These are phyloP conservation scores for Sarcophaga caerulescens DNA, from an alignment of 2,888 invertebrate species.

Conservation along the genomic window DNA sequence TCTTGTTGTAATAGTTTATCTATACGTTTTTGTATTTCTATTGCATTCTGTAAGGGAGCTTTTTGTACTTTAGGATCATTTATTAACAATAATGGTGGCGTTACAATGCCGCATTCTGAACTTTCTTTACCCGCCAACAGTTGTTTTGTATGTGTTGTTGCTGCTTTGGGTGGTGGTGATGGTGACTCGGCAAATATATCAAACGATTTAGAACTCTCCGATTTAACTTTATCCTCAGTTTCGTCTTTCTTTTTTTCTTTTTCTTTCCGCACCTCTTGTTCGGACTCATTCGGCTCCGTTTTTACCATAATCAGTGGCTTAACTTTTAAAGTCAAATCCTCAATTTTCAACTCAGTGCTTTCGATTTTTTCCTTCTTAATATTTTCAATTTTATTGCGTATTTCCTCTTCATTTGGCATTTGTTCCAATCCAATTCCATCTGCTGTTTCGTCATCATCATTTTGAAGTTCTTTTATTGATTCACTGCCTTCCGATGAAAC, in stretches of 20 bases:
- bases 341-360: conserved; percentile 46
- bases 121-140: neutral
- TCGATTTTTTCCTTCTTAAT: conserved; percentile 65
- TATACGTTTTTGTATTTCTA: conserved; percentile 76
- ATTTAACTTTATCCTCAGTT: neutral
- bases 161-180: conserved; percentile 57
- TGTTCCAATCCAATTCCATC: conserved; percentile 19
- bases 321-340: conserved; percentile 57
- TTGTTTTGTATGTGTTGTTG: neutral
- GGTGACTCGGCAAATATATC: conserved; percentile 78
- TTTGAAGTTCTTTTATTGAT: conserved; percentile 19
- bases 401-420: conserved; percentile 57
- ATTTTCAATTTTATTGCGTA: conserved; percentile 58
- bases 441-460: neutral
- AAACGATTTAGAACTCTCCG: conserved; percentile 40
- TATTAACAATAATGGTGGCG: conserved; percentile 71
- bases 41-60: conserved; percentile 66
- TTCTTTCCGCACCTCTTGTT: conserved; percentile 13
- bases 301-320: conserved; percentile 54
- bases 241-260: conserved; percentile 17
- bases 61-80: conserved; percentile 28
- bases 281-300: conserved; percentile 36
- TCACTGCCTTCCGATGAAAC: conserved; percentile 56
- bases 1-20: conserved; percentile 76
- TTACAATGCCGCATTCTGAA: conserved; percentile 66